These are phyloP conservation scores for Limulus polyphemus DNA, from an alignment of 2,888 invertebrate species.

Conservation along the genomic window DNA sequence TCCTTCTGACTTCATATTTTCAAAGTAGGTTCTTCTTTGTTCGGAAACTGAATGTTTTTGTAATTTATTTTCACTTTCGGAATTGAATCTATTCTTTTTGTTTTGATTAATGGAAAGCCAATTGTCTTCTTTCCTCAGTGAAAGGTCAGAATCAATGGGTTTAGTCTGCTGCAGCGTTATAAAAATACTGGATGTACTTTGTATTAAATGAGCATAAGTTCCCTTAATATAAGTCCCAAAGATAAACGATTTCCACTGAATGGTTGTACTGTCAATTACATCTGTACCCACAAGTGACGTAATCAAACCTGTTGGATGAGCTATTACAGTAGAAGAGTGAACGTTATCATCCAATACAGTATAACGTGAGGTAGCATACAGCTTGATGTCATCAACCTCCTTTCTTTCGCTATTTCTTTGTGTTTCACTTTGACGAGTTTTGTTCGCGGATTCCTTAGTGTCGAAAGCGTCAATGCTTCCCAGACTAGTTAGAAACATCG, in stretches of 20 bases:
- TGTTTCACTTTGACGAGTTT: no score
- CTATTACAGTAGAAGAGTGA: background rate
- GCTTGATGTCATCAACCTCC: background rate
- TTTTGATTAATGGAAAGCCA: no score
- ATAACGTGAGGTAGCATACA: background rate
- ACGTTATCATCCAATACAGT: no score
- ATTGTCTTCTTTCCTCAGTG: background rate
- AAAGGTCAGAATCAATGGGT: slow-evolving; percentile 18
- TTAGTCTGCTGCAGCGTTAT: slow-evolving; percentile 7
- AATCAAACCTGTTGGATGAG: slow-evolving; percentile 37
- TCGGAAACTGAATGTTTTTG: no score
- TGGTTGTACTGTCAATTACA: slow-evolving; percentile 42
- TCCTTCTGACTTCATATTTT: no score
- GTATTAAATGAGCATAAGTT: slow-evolving; percentile 44
- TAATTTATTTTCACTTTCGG: no score
- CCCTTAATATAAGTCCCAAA: slow-evolving; percentile 44
- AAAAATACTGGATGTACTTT: slow-evolving; percentile 43
- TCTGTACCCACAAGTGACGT: slow-evolving; percentile 43
- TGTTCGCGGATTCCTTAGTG: no score
- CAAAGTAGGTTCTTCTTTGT: no score
- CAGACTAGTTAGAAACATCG: no score
- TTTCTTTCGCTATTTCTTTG: background rate
- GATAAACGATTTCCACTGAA: slow-evolving; percentile 43
- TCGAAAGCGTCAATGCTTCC: no score
- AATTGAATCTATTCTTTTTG: no score